Conservation (phyloP, 2,797 vertebrate genomes). For the Tamandua tetradactyla region DNA sequence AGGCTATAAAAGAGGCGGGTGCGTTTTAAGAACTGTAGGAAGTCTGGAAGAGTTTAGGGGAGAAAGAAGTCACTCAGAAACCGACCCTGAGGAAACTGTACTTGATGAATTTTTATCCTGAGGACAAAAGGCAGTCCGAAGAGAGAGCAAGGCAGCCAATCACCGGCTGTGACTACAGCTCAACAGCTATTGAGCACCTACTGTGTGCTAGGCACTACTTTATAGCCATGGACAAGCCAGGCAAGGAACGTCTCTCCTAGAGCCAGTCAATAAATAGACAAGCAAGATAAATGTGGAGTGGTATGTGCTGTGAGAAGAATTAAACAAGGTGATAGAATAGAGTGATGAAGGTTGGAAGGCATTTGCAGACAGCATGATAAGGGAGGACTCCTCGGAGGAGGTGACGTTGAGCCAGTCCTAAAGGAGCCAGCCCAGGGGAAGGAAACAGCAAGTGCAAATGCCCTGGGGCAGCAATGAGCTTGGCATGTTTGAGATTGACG, state of each 20-base stretch:
- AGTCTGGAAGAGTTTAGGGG: background rate
- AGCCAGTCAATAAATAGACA: background rate
- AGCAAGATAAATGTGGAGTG: background rate
- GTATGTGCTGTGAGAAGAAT: background rate
- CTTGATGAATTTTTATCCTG: background rate
- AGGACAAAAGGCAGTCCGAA: background rate
- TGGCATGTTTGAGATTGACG: background rate
- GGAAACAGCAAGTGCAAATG: background rate
- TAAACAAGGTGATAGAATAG: background rate
- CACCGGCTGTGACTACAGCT: background rate
- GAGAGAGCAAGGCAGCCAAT: background rate
- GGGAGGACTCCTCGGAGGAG: too few relatives aligned
- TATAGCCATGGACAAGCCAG: background rate
- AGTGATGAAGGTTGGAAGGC: background rate
- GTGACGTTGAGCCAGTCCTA: background rate
- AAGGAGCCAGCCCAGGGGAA: background rate
- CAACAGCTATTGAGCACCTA: accelerated
- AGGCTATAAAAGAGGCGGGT: background rate
- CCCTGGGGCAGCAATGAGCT: background rate
- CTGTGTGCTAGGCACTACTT: background rate
- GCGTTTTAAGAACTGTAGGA: background rate
- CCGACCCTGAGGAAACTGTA: background rate
- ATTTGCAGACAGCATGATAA: background rate
- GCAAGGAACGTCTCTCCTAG: background rate
- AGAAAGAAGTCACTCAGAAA: background rate